Percentiles rank a stretch among this genome's conserved stretches.
These are phyloP conservation scores for Pleuronectes platessa DNA, from an alignment of 2,113 vertebrate genomes.

Conservation along the genomic window DNA sequence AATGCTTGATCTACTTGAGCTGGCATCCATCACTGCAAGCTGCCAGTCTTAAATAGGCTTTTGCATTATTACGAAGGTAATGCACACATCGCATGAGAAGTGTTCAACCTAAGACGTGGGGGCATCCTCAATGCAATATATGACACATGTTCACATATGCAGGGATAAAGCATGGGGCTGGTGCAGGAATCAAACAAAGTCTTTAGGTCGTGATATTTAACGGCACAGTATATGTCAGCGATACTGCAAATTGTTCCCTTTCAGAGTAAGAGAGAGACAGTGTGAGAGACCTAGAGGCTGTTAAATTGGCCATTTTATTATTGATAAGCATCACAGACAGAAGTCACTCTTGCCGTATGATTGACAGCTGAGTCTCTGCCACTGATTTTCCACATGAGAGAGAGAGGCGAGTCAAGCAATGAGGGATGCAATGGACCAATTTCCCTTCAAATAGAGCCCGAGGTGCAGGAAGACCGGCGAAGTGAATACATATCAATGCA, in stretches of 20 bases:
- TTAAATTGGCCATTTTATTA: constrained; percentile 80
- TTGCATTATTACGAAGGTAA: constrained; percentile 46
- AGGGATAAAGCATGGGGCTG: constrained; percentile 34
- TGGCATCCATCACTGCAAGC: constrained; percentile 52
- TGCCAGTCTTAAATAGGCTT: constrained; percentile 52
- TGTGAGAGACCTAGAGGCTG: constrained; percentile 53
- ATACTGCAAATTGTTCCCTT: constrained; percentile 51
- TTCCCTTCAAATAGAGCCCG: constrained; percentile 67
- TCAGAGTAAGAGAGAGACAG: constrained; percentile 19
- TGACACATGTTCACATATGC: constrained; percentile 30
- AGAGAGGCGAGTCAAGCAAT: constrained; percentile 54
- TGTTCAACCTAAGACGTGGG: constrained; percentile 26
- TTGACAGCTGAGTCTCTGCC: constrained; percentile 72
- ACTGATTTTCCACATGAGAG: constrained; percentile 77
- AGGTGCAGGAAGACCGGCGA: constrained; percentile 42
- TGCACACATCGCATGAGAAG: constrained; percentile 33
- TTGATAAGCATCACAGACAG: constrained; percentile 76
- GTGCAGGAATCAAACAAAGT: constrained; percentile 14
- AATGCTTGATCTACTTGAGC: constrained; percentile 50
- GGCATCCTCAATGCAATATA: not conserved
- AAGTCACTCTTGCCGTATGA: constrained; percentile 66
- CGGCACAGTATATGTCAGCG: constrained; percentile 19
- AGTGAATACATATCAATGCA: constrained; percentile 55
- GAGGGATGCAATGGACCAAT: constrained; percentile 67
- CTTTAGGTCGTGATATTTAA: constrained; percentile 1